These are phyloP conservation scores for Spea hammondii DNA, from an alignment of 2,797 vertebrate genomes.

Conservation along the genomic window DNA sequence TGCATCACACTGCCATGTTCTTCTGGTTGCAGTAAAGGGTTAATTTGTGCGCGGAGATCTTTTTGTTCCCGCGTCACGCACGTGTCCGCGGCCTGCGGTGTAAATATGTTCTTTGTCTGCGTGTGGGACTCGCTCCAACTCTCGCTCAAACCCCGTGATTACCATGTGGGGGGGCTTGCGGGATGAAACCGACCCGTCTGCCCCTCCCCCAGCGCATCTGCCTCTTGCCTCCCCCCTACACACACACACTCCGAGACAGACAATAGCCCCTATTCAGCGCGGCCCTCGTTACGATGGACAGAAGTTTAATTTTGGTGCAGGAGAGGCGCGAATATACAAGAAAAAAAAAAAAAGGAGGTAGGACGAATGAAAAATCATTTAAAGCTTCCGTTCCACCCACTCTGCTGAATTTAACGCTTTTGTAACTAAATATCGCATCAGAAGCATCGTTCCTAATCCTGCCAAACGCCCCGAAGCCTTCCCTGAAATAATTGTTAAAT, in stretches of 20 bases:
- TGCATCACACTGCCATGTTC: background rate
- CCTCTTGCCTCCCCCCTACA: background rate
- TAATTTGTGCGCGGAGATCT: background rate
- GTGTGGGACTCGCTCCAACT: background rate
- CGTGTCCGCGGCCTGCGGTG: background rate
- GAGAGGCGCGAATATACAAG: background rate
- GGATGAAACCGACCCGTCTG: background rate
- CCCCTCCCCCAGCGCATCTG: background rate
- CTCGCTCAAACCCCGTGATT: background rate
- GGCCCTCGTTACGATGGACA: background rate
- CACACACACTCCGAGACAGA: background rate
- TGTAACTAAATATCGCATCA: too few relatives aligned
- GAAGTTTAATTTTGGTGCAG: background rate
- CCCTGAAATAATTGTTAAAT: too few relatives aligned
- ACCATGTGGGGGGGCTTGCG: background rate
- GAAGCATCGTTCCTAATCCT: too few relatives aligned
- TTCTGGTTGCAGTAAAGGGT: background rate
- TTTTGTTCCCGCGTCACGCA: background rate
- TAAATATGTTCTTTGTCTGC: conserved; percentile 12
- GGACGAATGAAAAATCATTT: too few relatives aligned
- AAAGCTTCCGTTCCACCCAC: too few relatives aligned
- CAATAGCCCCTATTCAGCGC: conserved; percentile 17
- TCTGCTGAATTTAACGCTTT: too few relatives aligned
- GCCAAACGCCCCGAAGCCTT: too few relatives aligned
- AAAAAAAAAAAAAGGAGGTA: too few relatives aligned